Evolutionary conservation across 2,113 vertebrate species (phyloP), one percentile per base, ranked within the genome.

Genomic region (Chunga burmeisteri): DNA sequence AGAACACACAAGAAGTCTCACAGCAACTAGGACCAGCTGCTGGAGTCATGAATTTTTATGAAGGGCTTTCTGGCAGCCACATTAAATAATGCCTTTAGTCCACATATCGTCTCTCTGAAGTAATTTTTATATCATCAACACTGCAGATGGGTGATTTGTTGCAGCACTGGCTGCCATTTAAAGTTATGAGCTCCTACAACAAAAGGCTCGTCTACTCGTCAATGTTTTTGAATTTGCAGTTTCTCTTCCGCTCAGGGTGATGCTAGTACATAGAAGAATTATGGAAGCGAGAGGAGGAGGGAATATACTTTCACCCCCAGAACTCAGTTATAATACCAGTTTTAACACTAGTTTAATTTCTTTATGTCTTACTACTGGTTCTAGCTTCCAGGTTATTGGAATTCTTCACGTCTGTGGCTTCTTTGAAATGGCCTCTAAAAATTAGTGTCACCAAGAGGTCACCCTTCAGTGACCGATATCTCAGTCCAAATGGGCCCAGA

Each of bases 1-100:
- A 88, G 91, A 96, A 93, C 87, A 92, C 82, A 86, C 77, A 93
- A 84, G 89, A 80, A 91, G 77, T 47, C 73, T 80, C 55, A 56
- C 13, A 26, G 63, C 67, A 95, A 73, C 90, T 42, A 74, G 68
- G 15, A 94, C 53, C 81, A 93, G 81, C 55, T 94, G 81, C 50
- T 81, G 44, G 36, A 91, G 42, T n/a, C 4, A 88, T 58, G n/a
- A 53, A 52, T 83, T 93, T 93, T 68, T 81, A 81, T 30, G 34
- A 90, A 84, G 59, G 34, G 40, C 72, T 89, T 95, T 94, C 55
- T 91, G 92, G 81, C 84, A 96, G 44, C 84, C 89, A 83, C 89
- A 81, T 91, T 38, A 88, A 93, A 71, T 70, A 83, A 66, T 36
- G 47, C 14, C 32, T 79, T 71, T 42, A 79, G 66, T 83, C 6